Evolutionary conservation across 1,140 invertebrate genomes (phyloP), one percentile per base, ranked within the genome.

Genomic region (Subanguina moxae): DNA sequence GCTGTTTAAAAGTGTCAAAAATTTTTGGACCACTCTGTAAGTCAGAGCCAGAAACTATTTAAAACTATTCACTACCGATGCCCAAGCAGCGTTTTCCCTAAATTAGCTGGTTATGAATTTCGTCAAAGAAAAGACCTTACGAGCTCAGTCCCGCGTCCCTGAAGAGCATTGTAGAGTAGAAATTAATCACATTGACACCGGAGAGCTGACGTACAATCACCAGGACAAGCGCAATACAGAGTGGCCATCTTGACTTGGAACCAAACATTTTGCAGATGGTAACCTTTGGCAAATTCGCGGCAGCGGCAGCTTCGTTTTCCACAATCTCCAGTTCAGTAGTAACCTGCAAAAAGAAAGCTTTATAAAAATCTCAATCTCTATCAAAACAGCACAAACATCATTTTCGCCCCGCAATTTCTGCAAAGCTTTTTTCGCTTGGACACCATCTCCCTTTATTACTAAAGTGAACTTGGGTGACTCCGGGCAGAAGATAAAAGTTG

Each of bases 191-290:
- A 78, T 93, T 94, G 72, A 93, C 92, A 23, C 92, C 93, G 72
- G 89, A 91, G 67, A 93, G 84, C 83, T 95, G 92, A 86, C 95
- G 92, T 1, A 86, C 94, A 91, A 78, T 91, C 92, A 94, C 94
- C 28, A 94, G 85, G 1, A 90, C 90, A 9, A 94, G 82, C 0
- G 90, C 89, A 88, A 78, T 64, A 0, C 90, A 89, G 42, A 94
- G 65, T 25, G 80, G 81, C 81, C 81, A 82, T 8, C 43, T 46
- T 11, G 80, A 61, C 19, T 73, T 63, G 1, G 43, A 30, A 48
- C 45, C 42, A 57, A 82, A 80, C 79, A 81, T 81, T 28, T 68
- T 67, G 28, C 27, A 56, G 56, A 82, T 63, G 0, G 38, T 75
- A 25, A 72, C 62, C 30, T 80, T 68, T 0, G 69, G 21, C 42